Evolutionary conservation across 1,140 invertebrate genomes (phyloP).

Genomic region (Bombus difficillimus): DNA sequence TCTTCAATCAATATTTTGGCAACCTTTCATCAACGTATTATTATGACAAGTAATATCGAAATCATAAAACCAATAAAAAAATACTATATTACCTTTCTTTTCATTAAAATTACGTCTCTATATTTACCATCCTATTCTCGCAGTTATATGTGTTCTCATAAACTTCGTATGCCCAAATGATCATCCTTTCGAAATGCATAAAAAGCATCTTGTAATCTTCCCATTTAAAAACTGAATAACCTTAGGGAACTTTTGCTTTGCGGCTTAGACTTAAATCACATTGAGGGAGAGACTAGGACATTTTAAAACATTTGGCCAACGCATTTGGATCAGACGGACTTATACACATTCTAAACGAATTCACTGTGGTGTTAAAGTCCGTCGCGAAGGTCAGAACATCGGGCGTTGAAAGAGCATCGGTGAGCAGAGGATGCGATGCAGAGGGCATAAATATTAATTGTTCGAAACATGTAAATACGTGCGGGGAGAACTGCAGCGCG

Average conservation of each 20-base stretch:
- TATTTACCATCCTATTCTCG: not conserved
- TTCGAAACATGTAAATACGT: slow-evolving; percentile 80
- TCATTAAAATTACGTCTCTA: not conserved
- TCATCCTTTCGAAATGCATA: not conserved
- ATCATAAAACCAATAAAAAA: not conserved
- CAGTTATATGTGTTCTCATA: not conserved
- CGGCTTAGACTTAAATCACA: not conserved
- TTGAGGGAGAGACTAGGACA: not conserved
- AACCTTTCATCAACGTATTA: too few species aligned
- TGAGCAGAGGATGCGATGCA: slow-evolving; percentile 33
- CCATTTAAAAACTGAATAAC: too few species aligned
- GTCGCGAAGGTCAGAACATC: slow-evolving; percentile 3
- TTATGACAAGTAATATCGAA: too few species aligned
- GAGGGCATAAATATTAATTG: slow-evolving; percentile 80
- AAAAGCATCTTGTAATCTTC: too few species aligned
- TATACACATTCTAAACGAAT: not conserved
- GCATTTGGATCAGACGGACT: not conserved
- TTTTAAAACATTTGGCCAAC: not conserved
- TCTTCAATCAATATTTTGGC: too few species aligned
- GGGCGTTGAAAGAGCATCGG: slow-evolving; percentile 38
- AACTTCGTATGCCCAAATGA: not conserved
- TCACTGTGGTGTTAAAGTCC: slow-evolving; percentile 7
- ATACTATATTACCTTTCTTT: not conserved
- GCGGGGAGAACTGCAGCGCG: slow-evolving; percentile 50
- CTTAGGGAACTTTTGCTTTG: too few species aligned